Evolutionary conservation across 1,140 invertebrate species (phyloP), one percentile per base, ranked within the genome.

Genomic region (Drosophila asahinai): DNA sequence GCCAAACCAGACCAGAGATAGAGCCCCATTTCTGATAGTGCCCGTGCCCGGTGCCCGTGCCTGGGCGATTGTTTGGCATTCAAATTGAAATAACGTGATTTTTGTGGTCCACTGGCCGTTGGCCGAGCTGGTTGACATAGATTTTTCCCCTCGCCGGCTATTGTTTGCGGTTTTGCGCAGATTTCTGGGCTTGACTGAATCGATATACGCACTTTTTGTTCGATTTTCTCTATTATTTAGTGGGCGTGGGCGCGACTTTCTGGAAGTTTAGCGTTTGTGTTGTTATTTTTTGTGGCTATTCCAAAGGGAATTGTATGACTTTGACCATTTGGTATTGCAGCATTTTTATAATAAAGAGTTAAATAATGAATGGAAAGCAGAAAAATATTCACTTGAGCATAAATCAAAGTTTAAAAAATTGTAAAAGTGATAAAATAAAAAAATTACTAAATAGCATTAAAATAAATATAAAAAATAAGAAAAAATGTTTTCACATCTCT

Each of bases 81-180:
- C 74, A 77, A 86, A 90, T 90, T 90, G 82, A 90, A 90, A 90
- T 90, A 90, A 90, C 82, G 81, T 90, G 86, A 86, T 90, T 90
- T 90, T 82, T 90, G 86, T 90, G 86, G 79, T 90, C 70, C 76
- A 80, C 57, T 86, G 67, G 75, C 59, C 65, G 58, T 51, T 55
- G 83, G 64, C 62, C 67, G 57, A 72, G 58, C 54, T 22, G 80
- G 52, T 49, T 82, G 75, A 68, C 83, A 86, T 82, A 82, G 83
- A 82, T 86, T 86, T 81, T 79, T 72, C 61, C 45, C 57, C 55
- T 52, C n/a, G 12, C 43, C 57, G 40, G 71, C 79, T 80, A 77
- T 86, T 90, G 86, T 90, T 84, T 90, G 86, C 86, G 86, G 86
- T 90, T 89, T 84, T 76, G 81, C 70, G 70, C 86, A 82, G 78